Conservation (phyloP, 2,113 vertebrate genomes). For the Calypte anna region DNA sequence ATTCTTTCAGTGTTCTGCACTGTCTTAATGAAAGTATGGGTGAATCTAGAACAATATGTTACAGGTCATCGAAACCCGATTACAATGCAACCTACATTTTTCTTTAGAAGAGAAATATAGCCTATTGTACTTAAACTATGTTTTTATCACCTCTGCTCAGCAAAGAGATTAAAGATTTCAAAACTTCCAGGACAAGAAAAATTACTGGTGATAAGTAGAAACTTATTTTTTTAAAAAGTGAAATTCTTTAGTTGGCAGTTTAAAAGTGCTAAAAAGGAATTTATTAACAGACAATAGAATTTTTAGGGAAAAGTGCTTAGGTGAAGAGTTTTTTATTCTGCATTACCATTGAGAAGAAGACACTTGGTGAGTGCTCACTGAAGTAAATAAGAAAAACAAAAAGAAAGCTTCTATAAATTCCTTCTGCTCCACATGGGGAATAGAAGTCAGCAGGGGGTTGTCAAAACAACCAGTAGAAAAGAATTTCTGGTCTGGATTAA, state of each 20-base stretch:
- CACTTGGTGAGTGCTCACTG: neutral
- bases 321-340: neutral
- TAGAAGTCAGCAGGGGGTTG: neutral
- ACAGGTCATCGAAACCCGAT: neutral
- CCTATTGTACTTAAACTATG: neutral
- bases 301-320: neutral
- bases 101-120: neutral
- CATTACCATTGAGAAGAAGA: neutral
- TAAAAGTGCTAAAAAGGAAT: neutral
- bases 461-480: neutral
- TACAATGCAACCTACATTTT: neutral
- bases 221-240: neutral
- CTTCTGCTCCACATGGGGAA: neutral
- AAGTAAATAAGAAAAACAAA: neutral
- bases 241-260: neutral
- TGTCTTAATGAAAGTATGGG: neutral
- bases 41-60: neutral
- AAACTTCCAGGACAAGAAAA: constrained; percentile 8
- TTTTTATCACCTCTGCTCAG: neutral
- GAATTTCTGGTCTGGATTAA: neutral
- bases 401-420: neutral
- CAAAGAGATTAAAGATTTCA: neutral
- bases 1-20: neutral
- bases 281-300: neutral
- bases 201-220: neutral